A percentile compares a stretch with the other conserved stretches of the same genome.
These are phyloP conservation scores for Kradibia gibbosae DNA, from an alignment of 1,140 invertebrate genomes.

Conservation along the genomic window DNA sequence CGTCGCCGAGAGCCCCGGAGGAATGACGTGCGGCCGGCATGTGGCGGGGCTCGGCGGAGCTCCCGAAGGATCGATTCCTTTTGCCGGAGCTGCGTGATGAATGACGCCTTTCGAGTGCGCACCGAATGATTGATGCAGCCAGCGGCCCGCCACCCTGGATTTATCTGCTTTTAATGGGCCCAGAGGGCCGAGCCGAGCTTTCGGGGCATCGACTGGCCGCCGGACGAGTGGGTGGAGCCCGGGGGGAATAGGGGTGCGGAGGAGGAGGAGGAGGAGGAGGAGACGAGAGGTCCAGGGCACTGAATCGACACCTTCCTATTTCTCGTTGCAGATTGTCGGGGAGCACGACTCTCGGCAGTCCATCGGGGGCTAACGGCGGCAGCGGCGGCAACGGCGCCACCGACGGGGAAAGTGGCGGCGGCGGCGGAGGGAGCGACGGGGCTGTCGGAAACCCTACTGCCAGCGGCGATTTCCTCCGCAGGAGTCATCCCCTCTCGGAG, in stretches of 20 bases:
- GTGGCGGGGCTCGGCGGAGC: not conserved
- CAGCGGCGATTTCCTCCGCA: constrained; percentile 68
- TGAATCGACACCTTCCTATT: not conserved
- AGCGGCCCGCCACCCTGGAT: not conserved
- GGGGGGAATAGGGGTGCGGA: no score
- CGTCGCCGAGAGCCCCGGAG: not conserved
- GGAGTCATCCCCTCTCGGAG: constrained; percentile 71
- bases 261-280: no score
- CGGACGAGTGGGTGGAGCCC: not conserved
- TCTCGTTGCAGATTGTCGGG: constrained; percentile 66
- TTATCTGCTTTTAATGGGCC: constrained; percentile 14
- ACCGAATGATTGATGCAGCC: not conserved
- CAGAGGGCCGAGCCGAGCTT: not conserved
- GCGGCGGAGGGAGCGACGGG: constrained; percentile 57
- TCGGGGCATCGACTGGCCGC: not conserved
- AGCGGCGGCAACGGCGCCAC: constrained; percentile 56
- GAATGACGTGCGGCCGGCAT: not conserved
- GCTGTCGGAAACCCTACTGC: constrained; percentile 62
- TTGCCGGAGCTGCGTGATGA: not conserved
- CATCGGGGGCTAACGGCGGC: constrained; percentile 62
- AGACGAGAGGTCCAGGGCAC: not conserved
- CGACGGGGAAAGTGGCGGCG: constrained; percentile 56
- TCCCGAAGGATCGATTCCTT: constrained; percentile 13
- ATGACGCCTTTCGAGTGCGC: not conserved
- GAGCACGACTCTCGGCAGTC: constrained; percentile 66